Percentiles rank a stretch among this genome's conserved stretches.
These are phyloP conservation scores for Tenthredo livida DNA, from an alignment of 2,888 invertebrate genomes.

Conservation along the genomic window DNA sequence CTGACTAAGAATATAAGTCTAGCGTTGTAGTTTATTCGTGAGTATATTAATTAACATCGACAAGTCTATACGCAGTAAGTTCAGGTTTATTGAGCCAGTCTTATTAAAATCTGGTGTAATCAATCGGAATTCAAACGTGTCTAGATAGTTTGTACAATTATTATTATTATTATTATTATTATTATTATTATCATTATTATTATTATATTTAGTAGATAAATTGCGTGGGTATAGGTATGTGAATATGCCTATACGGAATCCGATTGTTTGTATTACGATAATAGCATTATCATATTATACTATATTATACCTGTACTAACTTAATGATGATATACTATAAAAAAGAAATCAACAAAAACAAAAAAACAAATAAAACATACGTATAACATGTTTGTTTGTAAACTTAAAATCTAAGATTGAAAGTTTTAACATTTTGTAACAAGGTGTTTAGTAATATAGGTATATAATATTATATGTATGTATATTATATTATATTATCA, in stretches of 20 bases:
- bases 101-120: neutral
- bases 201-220: neutral
- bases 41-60: neutral
- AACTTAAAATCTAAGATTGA: constrained; percentile 21
- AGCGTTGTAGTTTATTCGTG: constrained; percentile 8
- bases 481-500: constrained; percentile 34
- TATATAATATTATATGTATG: constrained; percentile 32
- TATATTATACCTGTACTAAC: neutral
- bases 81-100: constrained; percentile 38
- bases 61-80: constrained; percentile 26
- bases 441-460: constrained; percentile 41
- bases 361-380: neutral
- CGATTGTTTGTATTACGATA: constrained; percentile 4
- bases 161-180: neutral
- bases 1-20: neutral
- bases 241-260: neutral
- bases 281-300: constrained; percentile 2
- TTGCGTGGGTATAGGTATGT: neutral
- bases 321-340: neutral
- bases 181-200: neutral
- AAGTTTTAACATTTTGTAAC: constrained; percentile 57
- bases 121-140: constrained; percentile 1
- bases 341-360: neutral
- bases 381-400: neutral
- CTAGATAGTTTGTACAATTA: constrained; percentile 19